These are phyloP conservation scores for Phalloptychus januarius DNA, from an alignment of 2,797 vertebrate genomes.

Conservation along the genomic window DNA sequence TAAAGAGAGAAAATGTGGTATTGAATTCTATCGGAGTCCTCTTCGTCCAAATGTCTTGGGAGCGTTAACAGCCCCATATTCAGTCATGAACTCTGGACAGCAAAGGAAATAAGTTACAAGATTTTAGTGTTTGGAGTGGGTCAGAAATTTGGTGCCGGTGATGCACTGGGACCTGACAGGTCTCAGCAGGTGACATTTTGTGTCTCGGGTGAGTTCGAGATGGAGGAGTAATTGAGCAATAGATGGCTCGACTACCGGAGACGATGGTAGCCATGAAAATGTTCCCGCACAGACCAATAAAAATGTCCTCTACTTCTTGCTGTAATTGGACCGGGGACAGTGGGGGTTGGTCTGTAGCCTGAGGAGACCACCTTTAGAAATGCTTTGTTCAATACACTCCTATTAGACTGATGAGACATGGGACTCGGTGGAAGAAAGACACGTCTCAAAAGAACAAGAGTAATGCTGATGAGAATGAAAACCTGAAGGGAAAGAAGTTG, in stretches of 20 bases:
- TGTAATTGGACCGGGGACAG: constrained; percentile 79
- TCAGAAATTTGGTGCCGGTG: constrained; percentile 71
- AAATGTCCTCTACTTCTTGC: constrained; percentile 68
- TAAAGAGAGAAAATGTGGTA: not conserved
- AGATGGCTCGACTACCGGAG: constrained; percentile 63
- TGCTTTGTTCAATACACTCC: constrained; percentile 65
- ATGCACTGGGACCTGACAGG: constrained; percentile 57
- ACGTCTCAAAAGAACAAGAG: constrained; percentile 43
- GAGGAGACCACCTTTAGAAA: constrained; percentile 72
- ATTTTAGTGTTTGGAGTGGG: constrained; percentile 75
- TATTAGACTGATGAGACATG: constrained; percentile 71
- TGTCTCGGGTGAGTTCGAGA: constrained; percentile 49
- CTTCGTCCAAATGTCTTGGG: constrained; percentile 28
- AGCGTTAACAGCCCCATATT: constrained; percentile 50
- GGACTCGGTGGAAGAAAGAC: constrained; percentile 35
- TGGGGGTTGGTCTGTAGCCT: constrained; percentile 62
- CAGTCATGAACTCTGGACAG: constrained; percentile 51
- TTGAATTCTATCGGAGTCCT: not conserved
- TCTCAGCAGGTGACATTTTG: constrained; percentile 66
- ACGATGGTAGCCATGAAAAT: constrained; percentile 71
- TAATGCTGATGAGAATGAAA: constrained; percentile 46
- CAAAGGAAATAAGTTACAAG: constrained; percentile 63
- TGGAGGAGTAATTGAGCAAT: constrained; percentile 73
- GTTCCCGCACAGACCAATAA: constrained; percentile 72
- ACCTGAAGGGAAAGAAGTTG: constrained; percentile 1